Percentiles rank a stretch among this genome's conserved stretches.
Conservation (phyloP, 2,888 invertebrate species). For the Acrocyrtus sp. region DNA sequence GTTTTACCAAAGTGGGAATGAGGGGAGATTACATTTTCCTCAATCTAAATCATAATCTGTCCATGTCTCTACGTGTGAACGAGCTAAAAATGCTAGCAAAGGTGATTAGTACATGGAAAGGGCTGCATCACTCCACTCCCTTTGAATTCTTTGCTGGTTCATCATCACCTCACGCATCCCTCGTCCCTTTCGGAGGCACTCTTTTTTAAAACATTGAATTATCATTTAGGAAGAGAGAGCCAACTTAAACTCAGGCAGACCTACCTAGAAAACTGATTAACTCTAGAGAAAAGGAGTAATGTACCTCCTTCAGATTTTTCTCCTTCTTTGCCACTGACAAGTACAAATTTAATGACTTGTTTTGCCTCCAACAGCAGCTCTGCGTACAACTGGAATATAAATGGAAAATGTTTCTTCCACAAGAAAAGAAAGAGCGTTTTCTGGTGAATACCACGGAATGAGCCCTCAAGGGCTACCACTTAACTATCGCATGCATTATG, state of each 20-base stretch:
- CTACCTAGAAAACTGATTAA: constrained; percentile 23
- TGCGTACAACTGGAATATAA: background rate
- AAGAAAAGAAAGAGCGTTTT: constrained; percentile 22
- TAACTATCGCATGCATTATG: too few species aligned
- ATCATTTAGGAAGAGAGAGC: background rate
- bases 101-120: background rate
- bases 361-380: too few species aligned
- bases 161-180: background rate
- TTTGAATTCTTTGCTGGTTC: too few species aligned
- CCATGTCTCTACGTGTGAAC: background rate
- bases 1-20: constrained; percentile 26
- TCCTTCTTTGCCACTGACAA: background rate
- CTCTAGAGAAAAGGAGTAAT: constrained; percentile 2
- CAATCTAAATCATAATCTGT: background rate
- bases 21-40: constrained; percentile 16
- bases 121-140: background rate
- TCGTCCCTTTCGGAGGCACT: too few species aligned
- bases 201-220: background rate
- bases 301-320: constrained; percentile 7
- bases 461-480: constrained; percentile 37
- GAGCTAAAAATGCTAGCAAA: background rate
- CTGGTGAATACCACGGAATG: constrained; percentile 13
- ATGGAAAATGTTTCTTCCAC: constrained; percentile 19
- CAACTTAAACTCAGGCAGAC: too few species aligned
- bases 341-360: constrained; percentile 29